These are phyloP conservation scores for Brachylomia viminalis DNA, from an alignment of 2,888 invertebrate genomes.

Conservation along the genomic window DNA sequence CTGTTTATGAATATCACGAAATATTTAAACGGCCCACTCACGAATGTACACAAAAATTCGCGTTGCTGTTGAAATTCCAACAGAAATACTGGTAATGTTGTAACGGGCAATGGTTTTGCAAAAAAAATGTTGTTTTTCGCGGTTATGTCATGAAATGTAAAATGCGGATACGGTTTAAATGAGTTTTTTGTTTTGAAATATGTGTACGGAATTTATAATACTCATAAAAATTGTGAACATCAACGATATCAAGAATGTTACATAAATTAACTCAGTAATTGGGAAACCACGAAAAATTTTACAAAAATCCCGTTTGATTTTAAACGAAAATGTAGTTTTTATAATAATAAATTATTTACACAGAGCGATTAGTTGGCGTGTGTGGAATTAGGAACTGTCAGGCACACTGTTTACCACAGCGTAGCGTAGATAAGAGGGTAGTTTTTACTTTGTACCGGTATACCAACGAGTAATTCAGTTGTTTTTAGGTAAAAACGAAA, in stretches of 20 bases:
- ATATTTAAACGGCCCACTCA: conserved; percentile 74
- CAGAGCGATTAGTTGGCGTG: conserved; percentile 36
- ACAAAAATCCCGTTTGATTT: background rate
- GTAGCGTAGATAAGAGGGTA: conserved; percentile 44
- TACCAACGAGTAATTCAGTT: conserved; percentile 33
- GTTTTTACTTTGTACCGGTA: conserved; percentile 50
- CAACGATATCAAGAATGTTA: conserved; percentile 18
- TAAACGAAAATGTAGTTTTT: conserved; percentile 16
- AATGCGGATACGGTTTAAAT: conserved; percentile 33
- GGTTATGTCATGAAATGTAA: conserved; percentile 50
- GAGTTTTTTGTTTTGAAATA: conserved; percentile 19
- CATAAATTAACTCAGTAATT: conserved; percentile 30
- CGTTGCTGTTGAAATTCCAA: conserved; percentile 48
- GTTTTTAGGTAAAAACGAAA: conserved; percentile 22
- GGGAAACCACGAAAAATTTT: background rate
- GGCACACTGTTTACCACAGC: conserved; percentile 33
- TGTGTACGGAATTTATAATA: conserved; percentile 24
- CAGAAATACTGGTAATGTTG: conserved; percentile 62
- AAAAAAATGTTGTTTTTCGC: conserved; percentile 60
- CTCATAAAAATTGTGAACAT: conserved; percentile 4
- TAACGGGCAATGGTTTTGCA: conserved; percentile 59
- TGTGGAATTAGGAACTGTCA: conserved; percentile 54
- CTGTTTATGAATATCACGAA: conserved; percentile 76
- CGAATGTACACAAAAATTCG: conserved; percentile 63
- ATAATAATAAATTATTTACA: conserved; percentile 32